phyloP scores from a whole-genome alignment of 1,140 invertebrate species.

The Aphelenchoides besseyi region DNA sequence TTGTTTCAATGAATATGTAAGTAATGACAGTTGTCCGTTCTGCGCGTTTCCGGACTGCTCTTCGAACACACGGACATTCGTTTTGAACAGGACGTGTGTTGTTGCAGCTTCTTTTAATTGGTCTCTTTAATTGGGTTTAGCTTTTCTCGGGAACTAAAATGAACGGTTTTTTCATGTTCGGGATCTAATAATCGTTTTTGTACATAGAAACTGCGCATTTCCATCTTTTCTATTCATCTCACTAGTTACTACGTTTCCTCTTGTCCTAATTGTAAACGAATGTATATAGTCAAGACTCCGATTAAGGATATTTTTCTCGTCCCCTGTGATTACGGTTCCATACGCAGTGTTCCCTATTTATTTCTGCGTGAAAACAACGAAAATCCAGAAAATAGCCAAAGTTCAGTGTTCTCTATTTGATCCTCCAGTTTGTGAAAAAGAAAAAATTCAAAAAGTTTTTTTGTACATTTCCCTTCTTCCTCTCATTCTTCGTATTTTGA shows the following conservation, averaged over 20 bases:
- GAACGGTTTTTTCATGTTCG: neutral
- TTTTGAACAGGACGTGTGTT: too few relatives aligned
- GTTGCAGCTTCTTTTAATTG: neutral
- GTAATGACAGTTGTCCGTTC: too few relatives aligned
- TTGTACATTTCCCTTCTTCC: too few relatives aligned
- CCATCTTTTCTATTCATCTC: too few relatives aligned
- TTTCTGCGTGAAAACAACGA: neutral
- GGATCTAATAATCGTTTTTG: neutral
- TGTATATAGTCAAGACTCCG: neutral
- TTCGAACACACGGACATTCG: too few relatives aligned
- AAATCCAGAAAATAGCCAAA: neutral
- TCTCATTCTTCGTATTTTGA: too few relatives aligned
- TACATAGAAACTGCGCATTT: neutral
- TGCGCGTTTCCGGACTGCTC: too few relatives aligned
- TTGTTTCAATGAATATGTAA: too few relatives aligned
- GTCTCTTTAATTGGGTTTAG: conserved; percentile 2
- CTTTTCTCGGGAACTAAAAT: neutral
- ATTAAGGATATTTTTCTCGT: neutral
- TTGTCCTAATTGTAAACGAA: neutral
- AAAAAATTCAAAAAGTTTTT: too few relatives aligned
- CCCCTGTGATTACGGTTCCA: neutral
- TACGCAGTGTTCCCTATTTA: neutral
- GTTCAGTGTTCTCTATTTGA: neutral
- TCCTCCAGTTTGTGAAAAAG: too few relatives aligned
- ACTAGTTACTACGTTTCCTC: too few relatives aligned